Evolutionary conservation across 2,113 vertebrate genomes (phyloP).

Genomic region (Eonycteris spelaea): DNA sequence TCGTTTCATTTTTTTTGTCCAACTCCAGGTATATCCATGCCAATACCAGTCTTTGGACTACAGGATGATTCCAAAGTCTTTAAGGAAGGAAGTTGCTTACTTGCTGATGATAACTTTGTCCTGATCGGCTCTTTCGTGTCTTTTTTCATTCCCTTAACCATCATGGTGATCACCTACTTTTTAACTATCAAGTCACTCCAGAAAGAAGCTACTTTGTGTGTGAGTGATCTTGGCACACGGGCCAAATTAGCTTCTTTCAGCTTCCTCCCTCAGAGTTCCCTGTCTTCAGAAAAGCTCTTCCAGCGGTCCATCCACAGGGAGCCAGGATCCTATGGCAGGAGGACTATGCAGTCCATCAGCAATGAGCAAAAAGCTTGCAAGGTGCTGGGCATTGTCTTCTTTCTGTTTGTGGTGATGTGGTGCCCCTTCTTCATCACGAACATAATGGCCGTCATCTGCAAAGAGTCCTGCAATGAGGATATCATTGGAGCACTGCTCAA

Average conservation of each 20-base stretch:
- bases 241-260: conserved; percentile 90
- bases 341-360: conserved; percentile 95
- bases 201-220: conserved; percentile 91
- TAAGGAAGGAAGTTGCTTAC: conserved; percentile 89
- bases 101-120: conserved; percentile 93
- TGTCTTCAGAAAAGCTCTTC: conserved; percentile 93
- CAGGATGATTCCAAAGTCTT: conserved; percentile 94
- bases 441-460: conserved; percentile 92
- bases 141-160: conserved; percentile 95
- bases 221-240: conserved; percentile 89
- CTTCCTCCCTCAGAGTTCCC: conserved; percentile 90
- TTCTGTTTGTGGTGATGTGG: conserved; percentile 98
- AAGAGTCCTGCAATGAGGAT: conserved; percentile 83
- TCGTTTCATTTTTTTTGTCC: conserved; percentile 57
- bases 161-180: conserved; percentile 98
- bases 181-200: conserved; percentile 94
- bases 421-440: conserved; percentile 98
- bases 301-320: conserved; percentile 90
- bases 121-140: conserved; percentile 95
- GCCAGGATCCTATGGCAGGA: conserved; percentile 81
- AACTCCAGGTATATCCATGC: conserved; percentile 92
- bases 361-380: conserved; percentile 98
- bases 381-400: conserved; percentile 97
- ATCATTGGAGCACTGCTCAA: conserved; percentile 91
- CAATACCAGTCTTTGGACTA: conserved; percentile 93